Conservation (phyloP, 2,113 vertebrate genomes). For the Bufo gargarizans region DNA sequence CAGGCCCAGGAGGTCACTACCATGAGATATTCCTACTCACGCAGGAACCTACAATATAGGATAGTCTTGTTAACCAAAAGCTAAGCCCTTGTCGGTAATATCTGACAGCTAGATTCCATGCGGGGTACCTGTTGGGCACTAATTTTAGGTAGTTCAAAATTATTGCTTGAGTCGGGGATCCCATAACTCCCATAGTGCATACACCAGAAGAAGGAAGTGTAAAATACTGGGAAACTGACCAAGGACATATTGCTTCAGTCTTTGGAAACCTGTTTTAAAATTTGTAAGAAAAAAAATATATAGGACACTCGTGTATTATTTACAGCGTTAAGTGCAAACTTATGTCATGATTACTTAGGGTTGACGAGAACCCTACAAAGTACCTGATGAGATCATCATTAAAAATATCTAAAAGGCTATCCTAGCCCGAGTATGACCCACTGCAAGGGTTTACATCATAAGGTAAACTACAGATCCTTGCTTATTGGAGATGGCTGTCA, state of each 20-base stretch:
- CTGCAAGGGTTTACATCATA: not conserved
- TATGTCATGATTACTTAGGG: slow-evolving; percentile 80
- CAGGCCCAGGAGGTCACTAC: too few species aligned
- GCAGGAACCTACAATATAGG: not conserved
- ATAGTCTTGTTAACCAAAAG: not conserved
- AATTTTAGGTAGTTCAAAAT: slow-evolving; percentile 24
- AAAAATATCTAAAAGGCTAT: not conserved
- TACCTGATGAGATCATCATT: slow-evolving; percentile 20
- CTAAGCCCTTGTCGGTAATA: not conserved
- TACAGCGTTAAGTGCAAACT: slow-evolving; percentile 91
- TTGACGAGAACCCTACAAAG: slow-evolving; percentile 57
- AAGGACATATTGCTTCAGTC: slow-evolving; percentile 49
- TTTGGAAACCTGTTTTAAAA: slow-evolving; percentile 40
- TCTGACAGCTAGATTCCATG: not conserved
- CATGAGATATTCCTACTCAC: too few species aligned
- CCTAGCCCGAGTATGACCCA: not conserved
- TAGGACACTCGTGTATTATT: slow-evolving; percentile 71
- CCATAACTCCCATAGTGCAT: slow-evolving; percentile 17
- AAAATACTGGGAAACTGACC: not conserved
- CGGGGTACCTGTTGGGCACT: too few species aligned
- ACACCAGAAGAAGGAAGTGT: not conserved
- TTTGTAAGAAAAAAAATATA: not conserved
- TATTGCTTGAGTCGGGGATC: slow-evolving; percentile 41
- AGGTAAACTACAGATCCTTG: not conserved
- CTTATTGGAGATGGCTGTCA: slow-evolving; percentile 46